Evolutionary conservation across 2,113 vertebrate species (phyloP).

Genomic region (Siniperca knerii): DNA sequence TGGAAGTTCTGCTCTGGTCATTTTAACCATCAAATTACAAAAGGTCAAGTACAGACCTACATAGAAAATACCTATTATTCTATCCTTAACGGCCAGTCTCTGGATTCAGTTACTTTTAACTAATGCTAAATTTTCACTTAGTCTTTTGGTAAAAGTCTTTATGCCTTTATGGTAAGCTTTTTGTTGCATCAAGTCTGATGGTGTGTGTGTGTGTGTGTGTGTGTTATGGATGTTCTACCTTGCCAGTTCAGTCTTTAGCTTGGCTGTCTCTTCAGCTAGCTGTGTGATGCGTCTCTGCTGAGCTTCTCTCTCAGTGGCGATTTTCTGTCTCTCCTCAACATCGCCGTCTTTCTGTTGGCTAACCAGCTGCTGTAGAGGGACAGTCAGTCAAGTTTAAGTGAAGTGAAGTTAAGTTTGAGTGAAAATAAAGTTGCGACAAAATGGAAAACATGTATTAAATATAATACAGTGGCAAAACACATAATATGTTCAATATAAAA

Average conservation of each 20-base stretch:
- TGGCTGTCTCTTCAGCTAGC: constrained; percentile 90
- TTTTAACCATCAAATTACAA: neutral
- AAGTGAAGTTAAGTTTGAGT: neutral
- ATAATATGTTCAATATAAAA: no score
- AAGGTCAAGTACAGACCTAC: neutral
- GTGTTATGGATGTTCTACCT: constrained; percentile 81
- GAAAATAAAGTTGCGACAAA: neutral
- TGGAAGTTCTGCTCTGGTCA: neutral
- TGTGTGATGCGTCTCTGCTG: constrained; percentile 92
- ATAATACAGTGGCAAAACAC: neutral
- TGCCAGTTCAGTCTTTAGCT: constrained; percentile 93
- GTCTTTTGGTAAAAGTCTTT: neutral
- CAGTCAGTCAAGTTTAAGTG: neutral
- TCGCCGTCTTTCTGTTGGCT: constrained; percentile 95
- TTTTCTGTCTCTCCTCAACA: constrained; percentile 92
- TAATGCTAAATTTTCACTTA: neutral
- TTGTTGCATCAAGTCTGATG: neutral
- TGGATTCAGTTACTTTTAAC: neutral
- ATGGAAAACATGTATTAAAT: neutral
- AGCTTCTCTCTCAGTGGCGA: constrained; percentile 90
- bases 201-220: neutral
- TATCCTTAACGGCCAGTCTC: neutral
- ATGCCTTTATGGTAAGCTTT: neutral
- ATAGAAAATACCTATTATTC: neutral
- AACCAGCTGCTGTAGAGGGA: constrained; percentile 87